Base-by-base conservation (phyloP, 2,888 invertebrate genomes). In the Ormyrus nitidulus region DNA sequence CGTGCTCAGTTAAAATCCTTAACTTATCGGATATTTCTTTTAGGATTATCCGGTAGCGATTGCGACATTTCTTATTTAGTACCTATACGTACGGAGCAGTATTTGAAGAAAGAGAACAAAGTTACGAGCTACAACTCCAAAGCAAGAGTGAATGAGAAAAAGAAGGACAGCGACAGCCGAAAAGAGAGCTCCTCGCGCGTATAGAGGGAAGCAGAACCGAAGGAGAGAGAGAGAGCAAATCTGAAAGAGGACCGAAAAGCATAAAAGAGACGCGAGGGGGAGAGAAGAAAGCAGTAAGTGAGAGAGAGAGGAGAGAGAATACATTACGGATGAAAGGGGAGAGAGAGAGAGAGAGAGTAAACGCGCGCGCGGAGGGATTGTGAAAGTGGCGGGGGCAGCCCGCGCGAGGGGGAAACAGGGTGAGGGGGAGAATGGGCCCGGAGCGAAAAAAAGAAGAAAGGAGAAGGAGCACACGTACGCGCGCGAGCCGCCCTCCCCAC, bases 401-500 rank as follows among this genome's bases (percentile, higher is more conserved):
- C 46, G 82, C 46, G 81, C 68, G 62, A 70, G 75, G 81, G 82
- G 74, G 53, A 11, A n/a, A 6, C 48, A 59, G 49, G 46, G 9
- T 11, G 56, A 59, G 44, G 6, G 71, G 58, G 34, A 34, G 34
- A 34, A 49, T 48, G 48, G 54, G 72, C 56, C n/a, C 19, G 59
- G 56, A 54, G 77, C 54, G 65, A 71, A 65, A 77, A 65, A 64
- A 51, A 62, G 51, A 56, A 19, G 49, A 48, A 19, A 11, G 19
- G n/a, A 61, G n/a, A 49, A 10, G 13, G 70, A 85, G 86, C 86
- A 85, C 85, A 85, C 83, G 86, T 81, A 86, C 86, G 89, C 76
- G 69, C 90, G 90, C 89, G 88, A 89, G 90, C 88, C 88, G 86
- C 13, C 72, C 54, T 62, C 88, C 89, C 89, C 86, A 85, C 89